Conservation (phyloP, 2,797 vertebrate genomes). For the Anableps anableps region DNA sequence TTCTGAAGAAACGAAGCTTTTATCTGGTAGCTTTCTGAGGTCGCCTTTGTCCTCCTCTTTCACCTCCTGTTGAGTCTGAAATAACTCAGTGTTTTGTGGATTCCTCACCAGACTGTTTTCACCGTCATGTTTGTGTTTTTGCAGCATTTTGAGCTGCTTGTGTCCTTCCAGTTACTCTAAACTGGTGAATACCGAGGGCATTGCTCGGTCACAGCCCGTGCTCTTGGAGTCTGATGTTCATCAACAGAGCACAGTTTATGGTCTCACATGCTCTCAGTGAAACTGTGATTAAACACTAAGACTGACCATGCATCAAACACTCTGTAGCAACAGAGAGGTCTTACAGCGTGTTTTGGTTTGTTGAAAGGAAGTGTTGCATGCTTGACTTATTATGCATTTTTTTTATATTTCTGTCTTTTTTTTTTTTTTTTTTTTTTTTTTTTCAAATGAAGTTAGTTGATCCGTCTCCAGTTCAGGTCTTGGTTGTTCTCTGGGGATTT, state of each 20-base stretch:
- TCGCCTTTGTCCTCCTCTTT: constrained; percentile 11
- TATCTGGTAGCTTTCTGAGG: constrained; percentile 9
- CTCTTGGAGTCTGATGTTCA: constrained; percentile 35
- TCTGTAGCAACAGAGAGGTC: constrained; percentile 60
- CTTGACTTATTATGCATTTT: constrained; percentile 37
- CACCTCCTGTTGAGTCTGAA: constrained; percentile 5
- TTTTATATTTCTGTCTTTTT: constrained; percentile 3
- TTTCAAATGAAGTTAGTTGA: constrained; percentile 29
- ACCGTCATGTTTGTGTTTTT: constrained; percentile 12
- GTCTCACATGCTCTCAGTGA: constrained; percentile 32
- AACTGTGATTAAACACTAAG: constrained; percentile 50
- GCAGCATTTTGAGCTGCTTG: constrained; percentile 16
- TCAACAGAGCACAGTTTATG: constrained; percentile 26
- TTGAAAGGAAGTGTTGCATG: constrained; percentile 51
- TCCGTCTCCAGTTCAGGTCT: not conserved
- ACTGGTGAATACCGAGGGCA: constrained; percentile 23
- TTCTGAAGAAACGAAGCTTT: constrained; percentile 26
- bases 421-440: constrained; percentile 33
- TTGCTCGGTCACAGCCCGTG: constrained; percentile 26
- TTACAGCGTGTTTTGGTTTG: constrained; percentile 37
- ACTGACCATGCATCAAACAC: constrained; percentile 43
- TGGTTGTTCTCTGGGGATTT: not conserved
- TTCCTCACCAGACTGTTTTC: constrained; percentile 1
- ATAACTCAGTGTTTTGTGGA: constrained; percentile 17
- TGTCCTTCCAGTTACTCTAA: constrained; percentile 24